phyloP scores from a whole-genome alignment of 2,797 vertebrate genomes.

The Sebastes jordani region DNA sequence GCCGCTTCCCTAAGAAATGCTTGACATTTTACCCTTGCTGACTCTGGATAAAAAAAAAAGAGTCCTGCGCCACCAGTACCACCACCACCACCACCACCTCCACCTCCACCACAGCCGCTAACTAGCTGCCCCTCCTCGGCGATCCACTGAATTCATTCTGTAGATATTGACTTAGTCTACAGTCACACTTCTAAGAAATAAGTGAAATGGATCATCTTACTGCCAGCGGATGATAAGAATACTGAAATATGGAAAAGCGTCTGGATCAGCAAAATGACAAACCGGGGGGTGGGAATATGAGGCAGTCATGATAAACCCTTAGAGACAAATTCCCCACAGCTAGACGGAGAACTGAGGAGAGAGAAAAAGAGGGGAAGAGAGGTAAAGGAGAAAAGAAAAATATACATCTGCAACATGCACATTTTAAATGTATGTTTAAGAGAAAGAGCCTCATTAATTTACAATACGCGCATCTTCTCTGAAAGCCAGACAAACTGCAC shows the following conservation, averaged over 20 bases:
- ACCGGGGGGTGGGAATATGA: slow-evolving; percentile 58
- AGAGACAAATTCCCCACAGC: slow-evolving; percentile 75
- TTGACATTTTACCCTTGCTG: slow-evolving; percentile 84
- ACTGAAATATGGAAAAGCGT: slow-evolving; percentile 81
- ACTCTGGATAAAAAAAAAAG: slow-evolving; percentile 71
- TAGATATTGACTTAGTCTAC: slow-evolving; percentile 77
- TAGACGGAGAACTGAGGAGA: slow-evolving; percentile 55
- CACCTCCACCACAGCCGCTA: slow-evolving; percentile 43
- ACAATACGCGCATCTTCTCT: slow-evolving; percentile 14
- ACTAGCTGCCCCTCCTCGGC: slow-evolving; percentile 69
- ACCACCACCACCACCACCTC: slow-evolving; percentile 58
- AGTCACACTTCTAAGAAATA: slow-evolving; percentile 81
- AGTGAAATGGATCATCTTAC: slow-evolving; percentile 83
- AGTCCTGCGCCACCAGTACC: slow-evolving; percentile 65
- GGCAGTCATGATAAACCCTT: slow-evolving; percentile 77
- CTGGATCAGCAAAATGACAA: slow-evolving; percentile 81
- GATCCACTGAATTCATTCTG: slow-evolving; percentile 66
- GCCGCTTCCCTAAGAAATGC: slow-evolving; percentile 79
- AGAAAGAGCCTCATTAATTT: slow-evolving; percentile 49
- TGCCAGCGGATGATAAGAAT: slow-evolving; percentile 81
- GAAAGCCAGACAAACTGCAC: background rate
- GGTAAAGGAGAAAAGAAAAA: slow-evolving; percentile 41
- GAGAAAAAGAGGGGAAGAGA: slow-evolving; percentile 29
- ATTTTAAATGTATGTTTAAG: slow-evolving; percentile 49
- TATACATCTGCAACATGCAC: slow-evolving; percentile 29